These are phyloP conservation scores for Zeus faber DNA, from an alignment of 2,113 vertebrate genomes.

Conservation along the genomic window DNA sequence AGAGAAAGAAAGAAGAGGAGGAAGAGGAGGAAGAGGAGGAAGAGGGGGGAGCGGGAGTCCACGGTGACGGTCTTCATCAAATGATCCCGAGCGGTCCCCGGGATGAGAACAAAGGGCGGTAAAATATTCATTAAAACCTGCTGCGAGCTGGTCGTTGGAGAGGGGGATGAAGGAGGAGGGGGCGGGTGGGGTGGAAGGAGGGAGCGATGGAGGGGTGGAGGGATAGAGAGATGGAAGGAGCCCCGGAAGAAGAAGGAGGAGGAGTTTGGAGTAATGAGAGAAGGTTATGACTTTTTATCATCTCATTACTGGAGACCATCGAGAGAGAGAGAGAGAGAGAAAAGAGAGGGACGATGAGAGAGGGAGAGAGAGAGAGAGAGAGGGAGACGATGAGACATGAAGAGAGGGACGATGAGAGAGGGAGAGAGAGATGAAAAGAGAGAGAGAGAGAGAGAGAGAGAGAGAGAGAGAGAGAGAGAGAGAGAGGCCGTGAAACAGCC, in stretches of 20 bases:
- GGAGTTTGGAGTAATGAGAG: constrained; percentile 54
- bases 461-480: not conserved
- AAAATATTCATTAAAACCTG: constrained; percentile 80
- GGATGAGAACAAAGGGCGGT: constrained; percentile 73
- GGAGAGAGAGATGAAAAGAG: constrained; percentile 39
- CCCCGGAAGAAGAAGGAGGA: constrained; percentile 1
- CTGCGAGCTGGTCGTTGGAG: constrained; percentile 54
- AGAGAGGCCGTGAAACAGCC: not conserved
- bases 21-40: not conserved
- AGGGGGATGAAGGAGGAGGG: constrained; percentile 8
- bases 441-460: constrained; percentile 9
- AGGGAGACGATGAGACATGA: constrained; percentile 25
- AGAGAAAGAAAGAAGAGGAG: no score
- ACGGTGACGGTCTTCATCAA: constrained; percentile 63
- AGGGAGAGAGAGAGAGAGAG: not conserved
- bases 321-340: constrained; percentile 34
- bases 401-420: constrained; percentile 61
- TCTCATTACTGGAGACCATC: constrained; percentile 60
- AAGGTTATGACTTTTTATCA: constrained; percentile 64
- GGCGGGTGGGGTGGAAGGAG: constrained; percentile 11
- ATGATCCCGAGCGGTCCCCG: constrained; percentile 59
- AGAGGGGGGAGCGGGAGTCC: constrained; percentile 16
- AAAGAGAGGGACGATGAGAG: no score
- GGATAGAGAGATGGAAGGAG: not conserved
- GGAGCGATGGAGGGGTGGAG: not conserved